A percentile compares a stretch with the other conserved stretches of the same genome.
These are phyloP conservation scores for Dryas iulia DNA, from an alignment of 1,140 invertebrate species.

Conservation along the genomic window DNA sequence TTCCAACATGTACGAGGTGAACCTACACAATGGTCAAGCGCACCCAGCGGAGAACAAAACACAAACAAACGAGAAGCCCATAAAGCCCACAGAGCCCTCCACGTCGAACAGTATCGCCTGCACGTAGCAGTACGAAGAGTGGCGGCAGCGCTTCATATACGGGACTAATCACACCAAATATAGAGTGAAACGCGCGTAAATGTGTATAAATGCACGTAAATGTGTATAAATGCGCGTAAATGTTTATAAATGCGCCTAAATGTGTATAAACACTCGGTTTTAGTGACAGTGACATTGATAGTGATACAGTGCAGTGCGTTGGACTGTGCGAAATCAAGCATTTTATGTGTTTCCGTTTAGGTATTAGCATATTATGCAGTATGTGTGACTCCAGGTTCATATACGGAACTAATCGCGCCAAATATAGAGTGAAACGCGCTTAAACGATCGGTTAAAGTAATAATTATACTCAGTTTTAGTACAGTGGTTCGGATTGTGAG, in stretches of 20 bases:
- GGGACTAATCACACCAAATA: slow-evolving; percentile 48
- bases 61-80: slow-evolving; percentile 32
- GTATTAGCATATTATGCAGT: no score
- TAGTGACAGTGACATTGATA: no score
- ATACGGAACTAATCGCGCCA: slow-evolving; percentile 53
- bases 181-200: no score
- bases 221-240: no score
- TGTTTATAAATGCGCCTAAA: no score
- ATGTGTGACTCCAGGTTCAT: no score
- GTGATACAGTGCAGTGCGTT: no score
- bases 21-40: slow-evolving; percentile 50
- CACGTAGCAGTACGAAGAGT: slow-evolving; percentile 74
- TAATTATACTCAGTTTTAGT: not conserved
- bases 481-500: not conserved
- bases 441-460: slow-evolving; percentile 25
- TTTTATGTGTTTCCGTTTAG: no score
- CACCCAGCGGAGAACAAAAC: slow-evolving; percentile 29
- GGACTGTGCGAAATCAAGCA: no score
- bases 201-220: no score
- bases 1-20: slow-evolving; percentile 65
- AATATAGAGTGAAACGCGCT: slow-evolving; percentile 41
- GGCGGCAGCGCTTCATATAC: slow-evolving; percentile 69
- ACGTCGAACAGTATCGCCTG: slow-evolving; percentile 60
- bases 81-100: slow-evolving; percentile 39
- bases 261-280: no score